A percentile compares a stretch with the other conserved stretches of the same genome.
These are phyloP conservation scores for Pyrochroa serraticornis DNA, from an alignment of 2,888 invertebrate genomes.

Conservation along the genomic window DNA sequence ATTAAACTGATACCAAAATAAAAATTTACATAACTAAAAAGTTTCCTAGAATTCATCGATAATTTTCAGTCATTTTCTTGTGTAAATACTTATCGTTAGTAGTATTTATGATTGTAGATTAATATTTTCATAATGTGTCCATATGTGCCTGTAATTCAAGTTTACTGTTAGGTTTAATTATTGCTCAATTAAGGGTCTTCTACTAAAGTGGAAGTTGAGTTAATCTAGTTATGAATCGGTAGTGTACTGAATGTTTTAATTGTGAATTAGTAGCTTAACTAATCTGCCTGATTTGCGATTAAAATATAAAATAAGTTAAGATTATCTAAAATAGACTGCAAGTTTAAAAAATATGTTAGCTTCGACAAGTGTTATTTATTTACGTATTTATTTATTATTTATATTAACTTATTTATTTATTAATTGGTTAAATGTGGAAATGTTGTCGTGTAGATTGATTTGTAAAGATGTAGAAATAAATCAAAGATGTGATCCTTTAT, in stretches of 20 bases:
- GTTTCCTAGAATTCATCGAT: not conserved
- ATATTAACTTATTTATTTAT: conserved; percentile 10
- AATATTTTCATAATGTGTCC: too few species aligned
- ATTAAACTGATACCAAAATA: conserved; percentile 7
- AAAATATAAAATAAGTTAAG: too few species aligned
- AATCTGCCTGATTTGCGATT: not conserved
- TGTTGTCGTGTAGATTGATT: conserved; percentile 11
- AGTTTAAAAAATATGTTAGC: too few species aligned
- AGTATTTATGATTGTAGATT: conserved; percentile 5
- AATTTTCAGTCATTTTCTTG: too few species aligned
- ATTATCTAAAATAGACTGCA: conserved; percentile 2
- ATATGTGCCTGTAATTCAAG: conserved; percentile 2
- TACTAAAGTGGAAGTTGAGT: conserved; percentile 19
- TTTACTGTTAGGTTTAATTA: conserved; percentile 1
- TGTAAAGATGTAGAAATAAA: too few species aligned
- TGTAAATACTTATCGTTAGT: not conserved
- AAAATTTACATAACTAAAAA: not conserved
- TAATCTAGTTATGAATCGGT: conserved; percentile 19
- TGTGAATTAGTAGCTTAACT: not conserved
- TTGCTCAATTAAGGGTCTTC: conserved; percentile 23
- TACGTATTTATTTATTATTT: conserved; percentile 2
- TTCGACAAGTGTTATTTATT: not conserved
- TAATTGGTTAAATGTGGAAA: conserved; percentile 4
- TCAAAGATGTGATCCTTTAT: too few species aligned
- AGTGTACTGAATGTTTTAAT: not conserved